Percentiles rank a stretch among this genome's conserved stretches.
These are phyloP conservation scores for Martes martes DNA, from an alignment of 2,113 vertebrate genomes.

Conservation along the genomic window DNA sequence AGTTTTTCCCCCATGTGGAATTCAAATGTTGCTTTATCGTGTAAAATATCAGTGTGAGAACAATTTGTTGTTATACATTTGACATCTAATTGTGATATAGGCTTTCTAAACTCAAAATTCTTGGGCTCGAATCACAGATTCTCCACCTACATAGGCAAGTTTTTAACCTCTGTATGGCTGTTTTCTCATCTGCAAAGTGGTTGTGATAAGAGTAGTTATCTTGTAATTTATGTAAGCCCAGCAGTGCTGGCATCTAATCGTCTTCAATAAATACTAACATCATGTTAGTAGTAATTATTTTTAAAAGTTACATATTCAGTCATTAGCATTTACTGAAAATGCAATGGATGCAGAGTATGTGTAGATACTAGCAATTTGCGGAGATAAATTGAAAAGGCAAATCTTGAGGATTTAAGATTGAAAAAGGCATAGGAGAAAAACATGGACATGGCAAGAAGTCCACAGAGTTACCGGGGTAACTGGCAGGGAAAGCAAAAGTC, in stretches of 20 bases:
- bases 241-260: not conserved
- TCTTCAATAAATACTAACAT: not conserved
- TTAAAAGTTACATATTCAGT: not conserved
- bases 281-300: not conserved
- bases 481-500: not conserved
- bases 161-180: not conserved
- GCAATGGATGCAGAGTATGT: not conserved
- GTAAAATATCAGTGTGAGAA: not conserved
- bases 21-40: constrained; percentile 23
- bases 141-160: not conserved
- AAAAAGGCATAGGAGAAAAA: not conserved
- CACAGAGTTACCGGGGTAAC: not conserved
- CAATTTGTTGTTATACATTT: not conserved
- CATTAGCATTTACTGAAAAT: not conserved
- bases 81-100: not conserved
- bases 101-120: not conserved
- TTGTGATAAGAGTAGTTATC: not conserved
- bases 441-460: not conserved
- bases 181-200: not conserved
- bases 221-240: not conserved
- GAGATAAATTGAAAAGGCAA: not conserved
- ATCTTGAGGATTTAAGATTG: not conserved
- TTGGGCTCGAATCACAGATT: not conserved
- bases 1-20: not conserved
- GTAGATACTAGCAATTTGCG: not conserved